Evolutionary conservation across 2,888 invertebrate species (phyloP).

Genomic region (Oxyscelio sp.): DNA sequence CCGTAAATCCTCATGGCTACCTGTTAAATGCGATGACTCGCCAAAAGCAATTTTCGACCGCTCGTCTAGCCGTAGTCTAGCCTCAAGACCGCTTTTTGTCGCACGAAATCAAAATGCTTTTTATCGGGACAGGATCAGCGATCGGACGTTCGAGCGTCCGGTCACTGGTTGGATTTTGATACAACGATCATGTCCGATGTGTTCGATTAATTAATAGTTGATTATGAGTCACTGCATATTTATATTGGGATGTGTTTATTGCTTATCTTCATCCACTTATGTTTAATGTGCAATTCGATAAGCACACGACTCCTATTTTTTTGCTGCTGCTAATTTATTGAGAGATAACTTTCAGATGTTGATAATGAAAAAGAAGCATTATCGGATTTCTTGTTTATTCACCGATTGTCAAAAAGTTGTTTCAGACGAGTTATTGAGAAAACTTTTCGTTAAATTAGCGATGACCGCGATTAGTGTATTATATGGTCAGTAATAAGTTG

Average conservation of each 20-base stretch:
- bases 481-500: no score
- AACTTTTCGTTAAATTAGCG: no score
- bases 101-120: conserved; percentile 16
- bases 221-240: conserved; percentile 36
- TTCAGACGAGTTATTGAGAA: not conserved
- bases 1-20: conserved; percentile 22
- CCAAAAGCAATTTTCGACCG: conserved; percentile 45
- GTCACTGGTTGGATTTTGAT: not conserved
- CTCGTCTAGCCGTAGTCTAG: conserved; percentile 53
- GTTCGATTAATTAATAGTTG: conserved; percentile 28
- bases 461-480: no score
- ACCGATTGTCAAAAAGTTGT: not conserved
- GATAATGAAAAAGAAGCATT: conserved; percentile 16
- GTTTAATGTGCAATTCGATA: conserved; percentile 34
- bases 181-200: not conserved
- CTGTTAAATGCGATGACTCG: conserved; percentile 29
- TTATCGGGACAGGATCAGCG: not conserved
- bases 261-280: conserved; percentile 35
- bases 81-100: conserved; percentile 17
- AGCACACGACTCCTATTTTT: conserved; percentile 26
- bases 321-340: conserved; percentile 6
- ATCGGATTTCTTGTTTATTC: conserved; percentile 1
- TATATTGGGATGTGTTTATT: conserved; percentile 8
- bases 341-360: conserved; percentile 22
- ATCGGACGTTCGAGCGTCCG: not conserved